Evolutionary conservation across 2,888 invertebrate genomes (phyloP), one percentile per base, ranked within the genome.

Genomic region (Cosmia pyralina): DNA sequence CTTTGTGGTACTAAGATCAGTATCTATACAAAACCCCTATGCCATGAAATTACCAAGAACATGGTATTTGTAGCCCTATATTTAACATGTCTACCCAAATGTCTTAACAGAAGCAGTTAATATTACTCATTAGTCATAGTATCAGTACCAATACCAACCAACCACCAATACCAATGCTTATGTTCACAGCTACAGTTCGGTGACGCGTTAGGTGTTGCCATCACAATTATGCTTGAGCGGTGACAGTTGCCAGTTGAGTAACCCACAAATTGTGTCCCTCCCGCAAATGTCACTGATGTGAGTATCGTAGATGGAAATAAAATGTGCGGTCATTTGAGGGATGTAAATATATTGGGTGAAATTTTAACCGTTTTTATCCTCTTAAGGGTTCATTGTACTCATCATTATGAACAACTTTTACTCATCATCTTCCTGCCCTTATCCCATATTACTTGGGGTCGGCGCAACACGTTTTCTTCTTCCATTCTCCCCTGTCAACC

Each of bases 171-270:
- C 34, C 38, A 62, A 62, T 28, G 59, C 34, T 15, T 53, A 10
- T 52, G 38, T 28, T 34, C n/a, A 38, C 53, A 68, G 59, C 69
- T 69, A 79, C 79, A 74, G 48, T 28, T 34, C 59, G 48, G 17
- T 69, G 69, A 69, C 48, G 74, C 60, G 75, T 50, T 48, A 53
- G 48, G 62, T 66, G 57, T 79, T 44, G 15, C 13, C 57, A 55
- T 75, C 69, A 79, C 66, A 79, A 79, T 75, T 58, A 69, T 62
- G 44, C 48, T 34, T 60, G 79, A 75, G 65, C 53, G 65, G n/a
- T 75, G 80, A 75, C 63, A 63, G 63, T 79, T 38, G 11, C 28
- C 48, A 28, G 41, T 38, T 69, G 53, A 65, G n/a, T 80, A 28
- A 55, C 57, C 58, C 44, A 17, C 41, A 22, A 22, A 68, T 63